phyloP scores from a whole-genome alignment of 1,140 invertebrate genomes.

The Saccostrea echinata region DNA sequence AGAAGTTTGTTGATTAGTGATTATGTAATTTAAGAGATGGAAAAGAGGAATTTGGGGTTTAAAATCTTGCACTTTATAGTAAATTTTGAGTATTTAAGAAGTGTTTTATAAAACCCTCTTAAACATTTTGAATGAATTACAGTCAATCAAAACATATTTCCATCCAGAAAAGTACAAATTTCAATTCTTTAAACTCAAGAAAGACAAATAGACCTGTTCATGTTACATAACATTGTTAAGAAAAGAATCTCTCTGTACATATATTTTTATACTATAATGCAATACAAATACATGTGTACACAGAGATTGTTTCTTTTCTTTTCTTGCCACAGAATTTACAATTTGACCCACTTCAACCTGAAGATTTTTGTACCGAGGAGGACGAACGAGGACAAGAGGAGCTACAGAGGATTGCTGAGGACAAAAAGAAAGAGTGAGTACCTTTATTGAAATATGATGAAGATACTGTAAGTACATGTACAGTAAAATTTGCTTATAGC shows the following conservation, averaged over 20 bases:
- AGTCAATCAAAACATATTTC: no score
- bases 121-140: no score
- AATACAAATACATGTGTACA: background rate
- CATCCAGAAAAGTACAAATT: no score
- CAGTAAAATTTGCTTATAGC: no score
- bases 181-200: no score
- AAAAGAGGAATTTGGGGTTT: background rate
- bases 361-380: constrained; percentile 67
- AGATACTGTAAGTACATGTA: no score
- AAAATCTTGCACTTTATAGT: background rate
- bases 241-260: no score
- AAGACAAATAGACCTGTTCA: no score
- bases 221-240: no score
- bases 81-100: no score
- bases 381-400: constrained; percentile 62
- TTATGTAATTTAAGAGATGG: background rate
- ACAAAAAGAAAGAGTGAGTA: constrained; percentile 67
- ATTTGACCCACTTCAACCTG: constrained; percentile 58
- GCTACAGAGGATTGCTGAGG: constrained; percentile 57
- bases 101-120: no score
- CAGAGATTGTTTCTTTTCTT: background rate
- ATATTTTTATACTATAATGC: no score
- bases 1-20: background rate
- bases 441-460: background rate
- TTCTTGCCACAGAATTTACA: constrained; percentile 59